Conservation (phyloP, 2,888 invertebrate genomes). For the Drosophila kanekoi region DNA sequence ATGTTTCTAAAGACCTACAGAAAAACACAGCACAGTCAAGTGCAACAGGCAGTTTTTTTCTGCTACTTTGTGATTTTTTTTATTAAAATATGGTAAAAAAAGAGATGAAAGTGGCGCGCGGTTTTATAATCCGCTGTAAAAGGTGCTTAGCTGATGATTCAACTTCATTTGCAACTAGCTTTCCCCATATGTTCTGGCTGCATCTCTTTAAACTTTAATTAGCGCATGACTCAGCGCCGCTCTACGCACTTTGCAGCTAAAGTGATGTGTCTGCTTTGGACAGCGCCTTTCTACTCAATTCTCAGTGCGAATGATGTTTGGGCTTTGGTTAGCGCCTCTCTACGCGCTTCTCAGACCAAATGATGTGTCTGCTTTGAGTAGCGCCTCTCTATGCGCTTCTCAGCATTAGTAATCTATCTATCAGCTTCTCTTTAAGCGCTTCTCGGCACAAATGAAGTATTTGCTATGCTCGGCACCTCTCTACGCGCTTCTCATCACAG, state of each 20-base stretch:
- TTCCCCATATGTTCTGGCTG: too few relatives aligned
- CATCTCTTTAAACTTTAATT: too few relatives aligned
- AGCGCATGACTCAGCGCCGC: conserved; percentile 7
- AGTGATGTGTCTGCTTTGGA: too few relatives aligned
- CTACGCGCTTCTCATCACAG: conserved; percentile 3
- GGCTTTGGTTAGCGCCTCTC: too few relatives aligned
- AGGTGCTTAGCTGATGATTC: conserved; percentile 21
- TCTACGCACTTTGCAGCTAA: not conserved
- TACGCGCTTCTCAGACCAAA: too few relatives aligned
- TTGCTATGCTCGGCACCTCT: not conserved
- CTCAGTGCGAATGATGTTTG: too few relatives aligned
- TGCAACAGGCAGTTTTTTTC: not conserved
- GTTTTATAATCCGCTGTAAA: conserved; percentile 2
- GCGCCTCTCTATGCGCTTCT: not conserved
- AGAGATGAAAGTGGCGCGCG: not conserved
- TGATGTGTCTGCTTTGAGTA: too few relatives aligned
- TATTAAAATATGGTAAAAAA: not conserved
- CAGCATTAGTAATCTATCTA: not conserved
- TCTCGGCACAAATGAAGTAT: not conserved
- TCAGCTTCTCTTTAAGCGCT: conserved; percentile 8
- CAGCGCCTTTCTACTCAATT: conserved; percentile 1
- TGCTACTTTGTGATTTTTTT: not conserved
- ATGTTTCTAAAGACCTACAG: not conserved
- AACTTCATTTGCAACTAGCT: not conserved
- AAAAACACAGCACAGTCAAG: not conserved